Percentiles rank a stretch among this genome's conserved stretches.
Evolutionary conservation across 2,797 vertebrate species (phyloP).

Genomic region (Lindbergichthys nudifrons): DNA sequence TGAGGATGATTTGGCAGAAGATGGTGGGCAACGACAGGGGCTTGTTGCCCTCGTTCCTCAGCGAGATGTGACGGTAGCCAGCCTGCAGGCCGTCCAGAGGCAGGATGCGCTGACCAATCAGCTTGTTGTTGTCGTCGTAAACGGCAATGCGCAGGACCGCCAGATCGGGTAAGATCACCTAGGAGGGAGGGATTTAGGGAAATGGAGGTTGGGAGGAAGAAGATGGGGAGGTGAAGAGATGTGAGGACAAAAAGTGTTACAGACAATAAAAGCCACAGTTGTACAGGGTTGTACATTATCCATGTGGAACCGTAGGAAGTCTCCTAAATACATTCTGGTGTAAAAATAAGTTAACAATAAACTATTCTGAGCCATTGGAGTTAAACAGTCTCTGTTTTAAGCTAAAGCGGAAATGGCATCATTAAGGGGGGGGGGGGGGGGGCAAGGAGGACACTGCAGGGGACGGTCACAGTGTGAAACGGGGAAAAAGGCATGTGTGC

Average conservation of each 20-base stretch:
- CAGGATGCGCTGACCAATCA: slow-evolving; percentile 97
- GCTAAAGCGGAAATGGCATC: slow-evolving; percentile 12
- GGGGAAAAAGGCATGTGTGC: slow-evolving; percentile 12
- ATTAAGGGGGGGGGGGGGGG: slow-evolving; percentile 32
- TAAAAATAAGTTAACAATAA: background rate
- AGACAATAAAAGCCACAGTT: slow-evolving; percentile 9
- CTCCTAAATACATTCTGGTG: slow-evolving; percentile 9
- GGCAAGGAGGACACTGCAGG: slow-evolving; percentile 51
- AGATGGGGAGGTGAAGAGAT: background rate
- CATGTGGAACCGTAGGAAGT: background rate
- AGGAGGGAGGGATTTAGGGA: slow-evolving; percentile 19
- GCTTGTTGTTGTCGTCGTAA: slow-evolving; percentile 97
- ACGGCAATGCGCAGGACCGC: slow-evolving; percentile 97
- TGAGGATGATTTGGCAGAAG: slow-evolving; percentile 99
- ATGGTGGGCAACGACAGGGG: slow-evolving; percentile 95
- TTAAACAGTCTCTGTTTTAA: slow-evolving; percentile 16
- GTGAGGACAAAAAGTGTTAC: slow-evolving; percentile 6
- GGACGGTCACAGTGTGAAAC: slow-evolving; percentile 45
- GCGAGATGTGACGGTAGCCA: slow-evolving; percentile 97
- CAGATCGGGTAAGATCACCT: slow-evolving; percentile 98
- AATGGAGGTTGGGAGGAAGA: slow-evolving; percentile 2
- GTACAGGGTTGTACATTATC: background rate
- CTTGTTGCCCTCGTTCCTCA: slow-evolving; percentile 98
- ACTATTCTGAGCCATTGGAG: slow-evolving; percentile 23
- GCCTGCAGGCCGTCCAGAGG: slow-evolving; percentile 97